Percentiles rank a stretch among this genome's conserved stretches.
Evolutionary conservation across 2,888 invertebrate species (phyloP).

Genomic region (Sthenelais limicola): DNA sequence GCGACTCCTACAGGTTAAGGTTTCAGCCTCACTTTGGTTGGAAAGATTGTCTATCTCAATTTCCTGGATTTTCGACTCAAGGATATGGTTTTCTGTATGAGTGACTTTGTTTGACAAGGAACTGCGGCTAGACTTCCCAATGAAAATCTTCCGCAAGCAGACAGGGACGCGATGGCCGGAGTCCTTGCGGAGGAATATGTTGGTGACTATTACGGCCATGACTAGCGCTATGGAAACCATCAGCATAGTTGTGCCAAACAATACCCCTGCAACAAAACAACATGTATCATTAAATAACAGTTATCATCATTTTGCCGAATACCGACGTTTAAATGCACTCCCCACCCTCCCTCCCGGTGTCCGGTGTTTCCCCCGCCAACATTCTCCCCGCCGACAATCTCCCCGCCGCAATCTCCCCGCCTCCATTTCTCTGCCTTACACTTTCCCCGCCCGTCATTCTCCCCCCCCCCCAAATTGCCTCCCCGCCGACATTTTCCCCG

Average conservation of each 20-base stretch:
- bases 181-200: slow-evolving; percentile 52
- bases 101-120: slow-evolving; percentile 31
- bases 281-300: neutral
- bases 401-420: no score
- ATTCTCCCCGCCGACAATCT: no score
- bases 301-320: neutral
- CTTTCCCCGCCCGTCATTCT: no score
- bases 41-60: slow-evolving; percentile 51
- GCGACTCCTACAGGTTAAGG: slow-evolving; percentile 41
- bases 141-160: slow-evolving; percentile 46
- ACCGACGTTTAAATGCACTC: neutral
- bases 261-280: slow-evolving; percentile 46
- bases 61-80: slow-evolving; percentile 36
- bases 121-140: slow-evolving; percentile 32
- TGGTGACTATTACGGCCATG: slow-evolving; percentile 54
- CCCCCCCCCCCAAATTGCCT: no score
- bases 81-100: slow-evolving; percentile 46
- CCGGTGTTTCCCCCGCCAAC: no score
- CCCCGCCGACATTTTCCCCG: no score
- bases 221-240: slow-evolving; percentile 55
- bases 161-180: slow-evolving; percentile 43
- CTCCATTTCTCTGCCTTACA: no score
- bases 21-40: slow-evolving; percentile 46
- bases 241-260: slow-evolving; percentile 53
- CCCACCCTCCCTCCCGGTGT: neutral